Base-by-base conservation (phyloP, 2,797 vertebrate species). In the Anomalospiza imberbis region DNA sequence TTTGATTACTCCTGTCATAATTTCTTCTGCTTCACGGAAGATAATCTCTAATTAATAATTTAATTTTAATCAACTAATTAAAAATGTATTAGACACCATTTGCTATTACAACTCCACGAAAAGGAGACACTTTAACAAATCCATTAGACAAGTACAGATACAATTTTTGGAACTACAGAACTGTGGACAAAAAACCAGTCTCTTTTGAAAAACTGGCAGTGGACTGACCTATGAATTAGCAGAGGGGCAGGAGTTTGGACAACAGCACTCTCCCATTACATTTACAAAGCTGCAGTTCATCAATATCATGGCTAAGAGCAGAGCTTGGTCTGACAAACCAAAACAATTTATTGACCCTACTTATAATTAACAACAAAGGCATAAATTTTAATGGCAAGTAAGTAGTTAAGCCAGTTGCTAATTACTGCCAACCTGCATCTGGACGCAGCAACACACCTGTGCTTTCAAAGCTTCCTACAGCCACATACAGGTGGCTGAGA, bases 201-300 rank as follows among this genome's bases (percentile, higher is more conserved):
- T 58, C 87, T 93, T 78, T 70, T 28, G 84, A 92, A 95, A 95
- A 94, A 82, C 48, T 55, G 76, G 40, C 73, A 91, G 88, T 36
- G 55, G 80, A 84, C 57, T 58, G 61, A 81, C 18, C 32, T 51
- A 57, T 17, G 28, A 94, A 40, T 57, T 85, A 82, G 53, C 67
- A 91, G 91, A 91, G 62, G 78, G 72, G 63, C 72, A 87, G 74
- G 80, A 85, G 72, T 34, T 70, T 51, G 90, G 91, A 89, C 63
- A 95, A 75, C 67, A 91, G 85, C 34, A 78, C 60, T 87, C 79
- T 88, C 87, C 84, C 61, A 65, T 68, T 72, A 91, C 76, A 89
- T 67, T 67, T 89, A 84, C 58, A 93, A 93, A 94, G 70, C 20
- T 96, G 85, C 47, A 89, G 67, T 82, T 94, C 86, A 94, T 94